Evolutionary conservation across 2,113 vertebrate genomes (phyloP), one percentile per base, ranked within the genome.

Genomic region (Passer montanus): DNA sequence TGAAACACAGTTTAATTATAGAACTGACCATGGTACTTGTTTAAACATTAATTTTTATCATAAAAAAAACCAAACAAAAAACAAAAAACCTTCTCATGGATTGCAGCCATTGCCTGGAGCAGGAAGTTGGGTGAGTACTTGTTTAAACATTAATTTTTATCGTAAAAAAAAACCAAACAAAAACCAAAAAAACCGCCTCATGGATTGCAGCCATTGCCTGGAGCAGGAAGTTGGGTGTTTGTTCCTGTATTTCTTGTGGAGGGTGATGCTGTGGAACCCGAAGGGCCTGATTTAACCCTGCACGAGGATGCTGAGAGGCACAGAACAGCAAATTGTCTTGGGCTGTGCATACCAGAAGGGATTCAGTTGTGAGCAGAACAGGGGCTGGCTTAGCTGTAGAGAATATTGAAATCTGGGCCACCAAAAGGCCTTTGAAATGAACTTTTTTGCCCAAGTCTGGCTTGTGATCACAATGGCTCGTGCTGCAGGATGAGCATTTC

Each of bases 401-500:
- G 64, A 75, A 76, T 53, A 55, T 11, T 86, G 89, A 89, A 97
- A 96, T 89, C 39, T 58, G 75, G 74, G 30, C 73, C 37, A 19
- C 20, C 3, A n/a, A 52, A 84, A 89, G 81, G 72, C 87, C 86
- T 94, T 83, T 74, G 83, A 63, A 93, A 90, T 86, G 20, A 93
- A 95, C 94, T 96, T 89, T 89, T 92, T 90, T 83, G 68, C 46
- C 49, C 23, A 91, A 68, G 82, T 87, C 64, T 49, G 26, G 68
- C 60, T 31, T 95, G 53, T 97, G 95, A 93, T 96, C 95, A 91
- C 9, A 12, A 62, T 75, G 46, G 79, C 83, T 96, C n/a, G 10
- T 26, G 15, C 92, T 92, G 86, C 60, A 81, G 95, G 91, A 93
- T 2, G 72, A 97, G 82, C 96, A 67, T 89, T 97, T 95, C 49